These are phyloP conservation scores for Manduca sexta DNA, from an alignment of 1,140 invertebrate species.

Conservation along the genomic window DNA sequence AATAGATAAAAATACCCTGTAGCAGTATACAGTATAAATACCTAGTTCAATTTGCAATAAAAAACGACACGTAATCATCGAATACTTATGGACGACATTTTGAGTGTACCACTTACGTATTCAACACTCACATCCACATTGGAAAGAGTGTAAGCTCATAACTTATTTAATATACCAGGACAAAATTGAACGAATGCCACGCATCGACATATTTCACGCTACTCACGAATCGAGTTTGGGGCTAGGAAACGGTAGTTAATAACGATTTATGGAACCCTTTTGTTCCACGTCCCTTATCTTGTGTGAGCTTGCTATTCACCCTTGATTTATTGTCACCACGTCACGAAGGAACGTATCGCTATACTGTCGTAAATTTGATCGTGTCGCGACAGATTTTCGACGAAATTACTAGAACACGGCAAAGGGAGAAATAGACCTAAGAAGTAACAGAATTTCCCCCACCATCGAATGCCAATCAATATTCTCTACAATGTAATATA, in stretches of 20 bases:
- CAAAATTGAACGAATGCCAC: conserved; percentile 5
- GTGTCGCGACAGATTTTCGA: neutral
- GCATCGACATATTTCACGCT: conserved; percentile 29
- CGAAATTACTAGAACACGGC: neutral
- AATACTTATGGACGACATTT: neutral
- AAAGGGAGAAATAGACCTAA: neutral
- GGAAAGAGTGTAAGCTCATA: conserved; percentile 2
- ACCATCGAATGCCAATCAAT: neutral
- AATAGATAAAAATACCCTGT: no score
- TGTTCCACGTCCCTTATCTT: conserved; percentile 62
- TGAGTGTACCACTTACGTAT: neutral
- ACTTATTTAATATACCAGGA: conserved; percentile 16
- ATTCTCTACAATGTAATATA: conserved; percentile 13
- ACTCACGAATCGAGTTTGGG: conserved; percentile 41
- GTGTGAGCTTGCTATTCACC: conserved; percentile 53
- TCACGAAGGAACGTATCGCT: conserved; percentile 26
- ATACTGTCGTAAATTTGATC: conserved; percentile 10
- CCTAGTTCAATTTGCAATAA: neutral
- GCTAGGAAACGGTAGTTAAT: conserved; percentile 54
- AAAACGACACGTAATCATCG: neutral
- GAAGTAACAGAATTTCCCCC: neutral
- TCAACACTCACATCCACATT: neutral
- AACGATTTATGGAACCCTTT: conserved; percentile 67
- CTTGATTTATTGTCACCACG: conserved; percentile 56
- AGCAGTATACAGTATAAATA: no score